Conservation (phyloP, 2,888 invertebrate genomes). For the Trissoscelio sp. region DNA sequence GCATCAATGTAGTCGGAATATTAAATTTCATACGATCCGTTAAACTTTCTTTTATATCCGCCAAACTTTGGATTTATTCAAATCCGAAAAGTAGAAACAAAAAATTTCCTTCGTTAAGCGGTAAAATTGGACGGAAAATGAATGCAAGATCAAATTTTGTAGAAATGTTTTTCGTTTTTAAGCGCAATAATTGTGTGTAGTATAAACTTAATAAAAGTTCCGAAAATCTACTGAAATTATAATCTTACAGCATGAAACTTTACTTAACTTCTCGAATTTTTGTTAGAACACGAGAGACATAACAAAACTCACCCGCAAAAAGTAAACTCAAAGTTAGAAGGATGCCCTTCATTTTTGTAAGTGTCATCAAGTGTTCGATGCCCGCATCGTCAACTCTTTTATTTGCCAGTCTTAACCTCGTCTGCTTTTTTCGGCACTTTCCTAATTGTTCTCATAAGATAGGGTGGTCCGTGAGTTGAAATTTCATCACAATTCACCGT, state of each 20-base stretch:
- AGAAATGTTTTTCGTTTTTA: too few species aligned
- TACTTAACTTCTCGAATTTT: neutral
- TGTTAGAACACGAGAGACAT: neutral
- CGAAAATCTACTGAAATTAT: neutral
- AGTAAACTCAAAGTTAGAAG: slow-evolving; percentile 80
- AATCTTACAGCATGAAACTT: neutral
- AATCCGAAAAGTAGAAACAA: neutral
- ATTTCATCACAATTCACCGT: slow-evolving; percentile 22
- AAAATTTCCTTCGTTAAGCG: too few species aligned
- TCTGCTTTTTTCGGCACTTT: slow-evolving; percentile 10
- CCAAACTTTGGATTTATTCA: slow-evolving; percentile 14
- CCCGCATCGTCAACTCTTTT: slow-evolving; percentile 53
- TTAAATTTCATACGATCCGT: slow-evolving; percentile 32
- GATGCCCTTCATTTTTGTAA: slow-evolving; percentile 80
- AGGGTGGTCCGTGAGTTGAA: neutral
- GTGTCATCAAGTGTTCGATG: slow-evolving; percentile 71
- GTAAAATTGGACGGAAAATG: too few species aligned
- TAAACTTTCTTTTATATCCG: slow-evolving; percentile 21
- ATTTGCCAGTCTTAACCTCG: slow-evolving; percentile 11
- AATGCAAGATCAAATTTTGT: too few species aligned
- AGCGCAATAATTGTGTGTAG: too few species aligned
- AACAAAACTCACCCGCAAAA: slow-evolving; percentile 79
- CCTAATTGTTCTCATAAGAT: slow-evolving; percentile 28
- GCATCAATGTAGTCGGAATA: slow-evolving; percentile 11
- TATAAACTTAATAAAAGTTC: neutral